phyloP scores from a whole-genome alignment of 1,140 invertebrate genomes.

The Temnothorax longispinosus region DNA sequence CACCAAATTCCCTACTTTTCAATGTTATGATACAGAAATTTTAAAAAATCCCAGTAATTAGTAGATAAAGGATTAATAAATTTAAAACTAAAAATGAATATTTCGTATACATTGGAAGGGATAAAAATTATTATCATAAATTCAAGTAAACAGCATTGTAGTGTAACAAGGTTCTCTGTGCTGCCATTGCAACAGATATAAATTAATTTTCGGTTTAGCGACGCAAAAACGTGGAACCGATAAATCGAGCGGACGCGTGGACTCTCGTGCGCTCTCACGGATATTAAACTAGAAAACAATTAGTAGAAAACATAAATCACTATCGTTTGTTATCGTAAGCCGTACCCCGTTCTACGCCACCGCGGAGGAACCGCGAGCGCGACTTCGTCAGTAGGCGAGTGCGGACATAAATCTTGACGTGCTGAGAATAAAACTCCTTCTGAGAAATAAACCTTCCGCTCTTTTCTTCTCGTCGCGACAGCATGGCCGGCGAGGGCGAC shows the following conservation, averaged over 20 bases:
- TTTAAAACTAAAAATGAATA: not conserved
- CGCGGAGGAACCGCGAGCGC: slow-evolving; percentile 63
- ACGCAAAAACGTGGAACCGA: slow-evolving; percentile 33
- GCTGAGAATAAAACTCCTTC: slow-evolving; percentile 49
- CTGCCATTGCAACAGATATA: slow-evolving; percentile 2
- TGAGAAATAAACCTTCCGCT: slow-evolving; percentile 75
- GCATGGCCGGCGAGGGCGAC: slow-evolving; percentile 62
- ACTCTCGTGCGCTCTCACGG: slow-evolving; percentile 8
- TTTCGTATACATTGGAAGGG: not conserved
- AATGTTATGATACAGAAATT: not conserved
- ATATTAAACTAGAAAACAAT: slow-evolving; percentile 59
- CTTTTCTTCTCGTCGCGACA: slow-evolving; percentile 69
- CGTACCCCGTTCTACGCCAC: slow-evolving; percentile 1
- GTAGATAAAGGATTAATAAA: not conserved
- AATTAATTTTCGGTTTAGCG: slow-evolving; percentile 52
- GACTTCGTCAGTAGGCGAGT: slow-evolving; percentile 72
- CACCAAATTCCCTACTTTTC: not conserved
- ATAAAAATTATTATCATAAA: not conserved
- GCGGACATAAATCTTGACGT: slow-evolving; percentile 69
- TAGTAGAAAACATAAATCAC: slow-evolving; percentile 63
- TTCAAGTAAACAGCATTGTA: not conserved
- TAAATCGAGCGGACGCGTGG: slow-evolving; percentile 30
- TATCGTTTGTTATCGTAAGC: slow-evolving; percentile 51
- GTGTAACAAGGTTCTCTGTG: not conserved
- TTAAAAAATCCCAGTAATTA: not conserved